Conservation (phyloP, 1,140 invertebrate species). For the Pogonomyrmex californicus region DNA sequence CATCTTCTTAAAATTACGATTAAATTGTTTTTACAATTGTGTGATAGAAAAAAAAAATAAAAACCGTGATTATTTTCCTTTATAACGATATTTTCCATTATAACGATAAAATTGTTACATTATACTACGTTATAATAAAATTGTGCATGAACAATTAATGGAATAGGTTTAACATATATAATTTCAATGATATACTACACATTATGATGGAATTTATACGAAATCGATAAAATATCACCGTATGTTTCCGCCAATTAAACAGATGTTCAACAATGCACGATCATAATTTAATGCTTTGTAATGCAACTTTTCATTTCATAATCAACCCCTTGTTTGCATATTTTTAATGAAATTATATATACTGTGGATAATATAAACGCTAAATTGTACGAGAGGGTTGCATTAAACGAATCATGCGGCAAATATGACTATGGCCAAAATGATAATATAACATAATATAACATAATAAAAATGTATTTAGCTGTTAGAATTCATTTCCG, state of each 20-base stretch:
- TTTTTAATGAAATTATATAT: conserved; percentile 11
- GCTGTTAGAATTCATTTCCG: conserved; percentile 35
- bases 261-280: conserved; percentile 19
- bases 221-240: conserved; percentile 28
- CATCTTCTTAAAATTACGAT: conserved; percentile 26
- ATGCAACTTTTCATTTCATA: conserved; percentile 40
- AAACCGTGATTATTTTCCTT: too few species aligned
- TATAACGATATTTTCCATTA: too few species aligned
- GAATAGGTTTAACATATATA: neutral
- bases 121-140: too few species aligned
- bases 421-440: conserved; percentile 5
- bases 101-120: neutral
- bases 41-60: neutral
- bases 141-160: neutral
- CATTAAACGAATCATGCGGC: conserved; percentile 5
- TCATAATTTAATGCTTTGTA: conserved; percentile 39
- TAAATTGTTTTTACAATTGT: neutral
- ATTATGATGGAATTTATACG: conserved; percentile 16
- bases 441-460: conserved; percentile 43
- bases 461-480: conserved; percentile 54
- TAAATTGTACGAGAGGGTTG: neutral
- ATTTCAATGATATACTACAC: conserved; percentile 3
- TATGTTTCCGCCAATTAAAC: conserved; percentile 35
- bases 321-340: conserved; percentile 20
- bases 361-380: neutral